Evolutionary conservation across 2,888 invertebrate genomes (phyloP), one percentile per base, ranked within the genome.

Genomic region (Theretra japonica): DNA sequence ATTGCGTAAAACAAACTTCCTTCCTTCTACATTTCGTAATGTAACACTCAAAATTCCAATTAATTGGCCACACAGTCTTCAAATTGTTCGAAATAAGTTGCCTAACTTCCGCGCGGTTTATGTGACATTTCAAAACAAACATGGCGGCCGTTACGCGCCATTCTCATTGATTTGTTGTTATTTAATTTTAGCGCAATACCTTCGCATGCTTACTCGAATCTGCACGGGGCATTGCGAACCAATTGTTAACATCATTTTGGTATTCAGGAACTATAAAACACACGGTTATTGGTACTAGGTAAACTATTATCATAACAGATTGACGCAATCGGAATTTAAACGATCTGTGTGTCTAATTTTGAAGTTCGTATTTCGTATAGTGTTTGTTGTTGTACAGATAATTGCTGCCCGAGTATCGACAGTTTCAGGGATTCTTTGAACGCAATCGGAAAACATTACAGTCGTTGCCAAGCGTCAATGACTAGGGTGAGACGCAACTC

Each of bases 91-190:
- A 33, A n/a, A 33, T 23, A 25, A 58, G 11, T 25, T 58, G 25
- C 4, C 21, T 65, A 41, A 23, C 21, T 41, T 48, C 62, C 21
- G n/a, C 21, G 15, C n/a, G 21, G 62, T 65, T 41, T 41, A 65
- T 21, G 62, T 65, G 62, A 65, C 62, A 65, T 41, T 65, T 65
- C 62, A 65, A 65, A 65, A 41, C 62, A 41, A 65, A 65, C 62
- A 65, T 65, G 62, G 62, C 62, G 62, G 41, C 41, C 62, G 62
- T 65, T 53, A 41, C 41, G 41, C 41, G 62, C 41, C 41, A 23
- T 48, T 41, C 41, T 33, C 41, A 65, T 65, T 65, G 62, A 65
- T 65, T 65, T 65, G 62, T 65, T 65, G 41, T 41, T 21, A 65
- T 65, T 65, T 65, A 41, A 65, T 65, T 65, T 65, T 41, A 65